phyloP scores from a whole-genome alignment of 2,888 invertebrate genomes.

The Noctuana brunneofusca region DNA sequence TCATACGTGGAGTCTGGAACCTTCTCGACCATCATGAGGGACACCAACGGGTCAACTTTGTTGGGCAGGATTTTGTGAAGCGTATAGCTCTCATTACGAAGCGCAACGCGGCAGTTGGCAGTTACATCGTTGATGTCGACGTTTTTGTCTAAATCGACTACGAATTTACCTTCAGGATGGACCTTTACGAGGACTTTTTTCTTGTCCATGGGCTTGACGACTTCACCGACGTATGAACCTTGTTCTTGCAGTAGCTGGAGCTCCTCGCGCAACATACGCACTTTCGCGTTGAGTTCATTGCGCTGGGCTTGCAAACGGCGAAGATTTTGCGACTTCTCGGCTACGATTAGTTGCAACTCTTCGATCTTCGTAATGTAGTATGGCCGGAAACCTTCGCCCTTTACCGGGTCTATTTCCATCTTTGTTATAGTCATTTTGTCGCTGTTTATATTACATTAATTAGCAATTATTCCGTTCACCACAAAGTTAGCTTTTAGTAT shows the following conservation, averaged over 20 bases:
- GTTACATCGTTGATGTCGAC: conserved; percentile 99
- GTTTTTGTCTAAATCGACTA: conserved; percentile 99
- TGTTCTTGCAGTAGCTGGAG: conserved; percentile 98
- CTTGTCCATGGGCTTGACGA: conserved; percentile 99
- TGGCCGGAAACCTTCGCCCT: conserved; percentile 95
- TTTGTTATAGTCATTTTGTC: conserved; percentile 70
- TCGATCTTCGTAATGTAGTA: conserved; percentile 99
- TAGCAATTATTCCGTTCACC: conserved; percentile 14
- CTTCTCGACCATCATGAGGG: conserved; percentile 99
- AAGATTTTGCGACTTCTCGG: conserved; percentile 98
- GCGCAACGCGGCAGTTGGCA: conserved; percentile 97
- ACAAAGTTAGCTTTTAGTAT: not conserved
- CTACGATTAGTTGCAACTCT: conserved; percentile 96
- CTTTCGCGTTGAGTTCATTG: conserved; percentile 99
- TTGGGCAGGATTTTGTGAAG: conserved; percentile 99
- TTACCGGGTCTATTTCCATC: conserved; percentile 89
- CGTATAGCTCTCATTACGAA: conserved; percentile 99
- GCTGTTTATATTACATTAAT: conserved; percentile 40
- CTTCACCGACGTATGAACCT: conserved; percentile 99
- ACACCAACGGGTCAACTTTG: conserved; percentile 99
- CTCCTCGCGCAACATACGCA: conserved; percentile 98
- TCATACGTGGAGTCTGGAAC: conserved; percentile 99
- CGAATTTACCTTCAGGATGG: conserved; percentile 99
- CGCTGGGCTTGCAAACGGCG: conserved; percentile 98
- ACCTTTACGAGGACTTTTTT: conserved; percentile 99